Conservation (phyloP, 2,113 vertebrate species). For the Speoplatyrhinus poulsoni region DNA sequence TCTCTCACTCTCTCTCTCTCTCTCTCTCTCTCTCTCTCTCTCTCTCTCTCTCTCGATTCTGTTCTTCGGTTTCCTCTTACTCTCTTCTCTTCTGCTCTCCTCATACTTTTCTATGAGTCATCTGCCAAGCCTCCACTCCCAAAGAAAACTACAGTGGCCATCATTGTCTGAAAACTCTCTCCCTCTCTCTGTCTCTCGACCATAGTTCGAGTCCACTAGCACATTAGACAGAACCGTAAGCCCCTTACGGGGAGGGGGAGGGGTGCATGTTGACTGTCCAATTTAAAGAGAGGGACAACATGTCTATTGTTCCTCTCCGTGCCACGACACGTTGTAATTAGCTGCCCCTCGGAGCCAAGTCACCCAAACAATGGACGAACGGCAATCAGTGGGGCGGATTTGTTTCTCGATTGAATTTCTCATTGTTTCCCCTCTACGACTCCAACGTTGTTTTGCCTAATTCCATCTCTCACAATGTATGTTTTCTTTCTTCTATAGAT, state of each 20-base stretch:
- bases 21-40: slow-evolving; percentile 29
- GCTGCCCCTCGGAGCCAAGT: slow-evolving; percentile 50
- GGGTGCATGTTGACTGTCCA: not conserved
- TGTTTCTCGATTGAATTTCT: slow-evolving; percentile 26
- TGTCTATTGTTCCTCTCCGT: slow-evolving; percentile 26
- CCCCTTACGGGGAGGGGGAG: too few species aligned
- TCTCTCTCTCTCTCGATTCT: slow-evolving; percentile 25
- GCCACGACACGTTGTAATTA: slow-evolving; percentile 59
- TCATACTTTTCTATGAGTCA: slow-evolving; percentile 71
- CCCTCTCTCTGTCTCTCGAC: slow-evolving; percentile 12
- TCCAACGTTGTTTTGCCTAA: slow-evolving; percentile 14
- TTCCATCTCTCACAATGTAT: slow-evolving; percentile 18
- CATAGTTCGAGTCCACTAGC: slow-evolving; percentile 14
- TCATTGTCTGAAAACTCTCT: slow-evolving; percentile 66
- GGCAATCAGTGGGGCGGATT: slow-evolving; percentile 29
- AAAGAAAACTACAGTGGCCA: slow-evolving; percentile 68
- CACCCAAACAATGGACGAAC: slow-evolving; percentile 34
- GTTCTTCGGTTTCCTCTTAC: slow-evolving; percentile 14
- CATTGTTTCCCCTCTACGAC: slow-evolving; percentile 21
- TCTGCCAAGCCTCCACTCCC: slow-evolving; percentile 66
- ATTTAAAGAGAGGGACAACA: slow-evolving; percentile 2
- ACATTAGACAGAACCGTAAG: slow-evolving; percentile 18
- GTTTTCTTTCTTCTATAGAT: slow-evolving; percentile 40
- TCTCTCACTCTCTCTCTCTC: slow-evolving; percentile 25
- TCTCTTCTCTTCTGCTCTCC: slow-evolving; percentile 24